Percentiles rank a stretch among this genome's conserved stretches.
Evolutionary conservation across 2,888 invertebrate genomes (phyloP).

Genomic region (Hirudinaria manillensis): DNA sequence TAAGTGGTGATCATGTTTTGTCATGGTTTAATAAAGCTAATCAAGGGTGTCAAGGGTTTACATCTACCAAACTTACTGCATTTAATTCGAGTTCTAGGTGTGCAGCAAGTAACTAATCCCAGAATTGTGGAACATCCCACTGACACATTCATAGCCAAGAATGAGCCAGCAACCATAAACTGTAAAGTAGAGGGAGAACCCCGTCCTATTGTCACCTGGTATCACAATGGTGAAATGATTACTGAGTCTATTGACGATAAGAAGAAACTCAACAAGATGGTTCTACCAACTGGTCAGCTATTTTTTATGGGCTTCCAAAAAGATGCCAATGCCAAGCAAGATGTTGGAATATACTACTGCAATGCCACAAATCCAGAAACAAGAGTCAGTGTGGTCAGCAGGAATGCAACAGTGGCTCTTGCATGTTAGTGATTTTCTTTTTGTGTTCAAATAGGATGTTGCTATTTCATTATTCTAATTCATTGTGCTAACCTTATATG

Average conservation of each 20-base stretch:
- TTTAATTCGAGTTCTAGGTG: slow-evolving; percentile 4
- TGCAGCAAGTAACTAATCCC: slow-evolving; percentile 57
- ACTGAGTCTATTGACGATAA: slow-evolving; percentile 62
- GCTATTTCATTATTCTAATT: too few relatives aligned
- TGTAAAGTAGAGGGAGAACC: slow-evolving; percentile 95
- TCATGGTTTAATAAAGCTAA: too few relatives aligned
- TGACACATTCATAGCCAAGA: slow-evolving; percentile 88
- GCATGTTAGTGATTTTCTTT: slow-evolving; percentile 31
- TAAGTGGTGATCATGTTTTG: too few relatives aligned
- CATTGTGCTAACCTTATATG: too few relatives aligned
- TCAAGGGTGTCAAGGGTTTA: too few relatives aligned
- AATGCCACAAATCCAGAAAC: slow-evolving; percentile 38
- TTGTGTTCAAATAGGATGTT: neutral
- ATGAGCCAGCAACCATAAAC: slow-evolving; percentile 92
- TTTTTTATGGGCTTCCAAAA: slow-evolving; percentile 70
- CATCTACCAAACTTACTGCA: too few relatives aligned
- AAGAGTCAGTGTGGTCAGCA: slow-evolving; percentile 35
- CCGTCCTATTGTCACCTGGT: slow-evolving; percentile 76
- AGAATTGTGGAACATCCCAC: slow-evolving; percentile 94
- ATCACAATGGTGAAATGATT: slow-evolving; percentile 73
- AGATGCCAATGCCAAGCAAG: slow-evolving; percentile 19
- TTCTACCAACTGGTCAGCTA: slow-evolving; percentile 72
- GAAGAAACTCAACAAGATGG: slow-evolving; percentile 75
- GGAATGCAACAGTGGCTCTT: slow-evolving; percentile 38
- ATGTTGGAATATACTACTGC: slow-evolving; percentile 39